Evolutionary conservation across 2,113 vertebrate genomes (phyloP).

Genomic region (Cromileptes altivelis): DNA sequence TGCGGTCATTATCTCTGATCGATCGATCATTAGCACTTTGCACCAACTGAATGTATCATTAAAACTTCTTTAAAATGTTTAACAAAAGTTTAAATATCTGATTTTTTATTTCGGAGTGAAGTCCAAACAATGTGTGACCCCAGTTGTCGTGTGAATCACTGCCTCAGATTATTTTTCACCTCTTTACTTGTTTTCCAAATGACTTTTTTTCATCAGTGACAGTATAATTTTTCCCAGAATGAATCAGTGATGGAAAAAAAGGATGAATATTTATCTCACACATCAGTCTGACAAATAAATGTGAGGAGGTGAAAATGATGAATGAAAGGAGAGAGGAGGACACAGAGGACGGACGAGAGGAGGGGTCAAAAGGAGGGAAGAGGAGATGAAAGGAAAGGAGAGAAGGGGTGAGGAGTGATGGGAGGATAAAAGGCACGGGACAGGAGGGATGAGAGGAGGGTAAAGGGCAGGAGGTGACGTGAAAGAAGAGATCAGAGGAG

Average conservation of each 20-base stretch:
- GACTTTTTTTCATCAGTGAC: too few relatives aligned
- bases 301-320: not conserved
- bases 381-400: not conserved
- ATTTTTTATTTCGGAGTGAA: too few relatives aligned
- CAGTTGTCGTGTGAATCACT: too few relatives aligned
- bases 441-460: not conserved
- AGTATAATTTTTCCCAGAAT: not conserved
- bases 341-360: not conserved
- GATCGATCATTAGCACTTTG: too few relatives aligned
- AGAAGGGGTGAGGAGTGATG: not conserved
- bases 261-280: not conserved
- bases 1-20: too few relatives aligned
- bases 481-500: slow-evolving; percentile 4
- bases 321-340: slow-evolving; percentile 3
- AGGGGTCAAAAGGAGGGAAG: not conserved
- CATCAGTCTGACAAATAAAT: not conserved
- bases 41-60: too few relatives aligned
- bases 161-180: too few relatives aligned
- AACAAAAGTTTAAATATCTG: too few relatives aligned
- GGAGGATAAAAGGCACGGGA: not conserved
- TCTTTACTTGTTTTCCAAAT: too few relatives aligned
- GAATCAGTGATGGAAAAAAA: not conserved
- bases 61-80: too few relatives aligned
- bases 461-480: not conserved
- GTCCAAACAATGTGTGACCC: too few relatives aligned